Evolutionary conservation across 30 jellyfish, hydroid and myxozoan genomes (phyloP).

Genomic region (Clytia hemisphaerica): DNA sequence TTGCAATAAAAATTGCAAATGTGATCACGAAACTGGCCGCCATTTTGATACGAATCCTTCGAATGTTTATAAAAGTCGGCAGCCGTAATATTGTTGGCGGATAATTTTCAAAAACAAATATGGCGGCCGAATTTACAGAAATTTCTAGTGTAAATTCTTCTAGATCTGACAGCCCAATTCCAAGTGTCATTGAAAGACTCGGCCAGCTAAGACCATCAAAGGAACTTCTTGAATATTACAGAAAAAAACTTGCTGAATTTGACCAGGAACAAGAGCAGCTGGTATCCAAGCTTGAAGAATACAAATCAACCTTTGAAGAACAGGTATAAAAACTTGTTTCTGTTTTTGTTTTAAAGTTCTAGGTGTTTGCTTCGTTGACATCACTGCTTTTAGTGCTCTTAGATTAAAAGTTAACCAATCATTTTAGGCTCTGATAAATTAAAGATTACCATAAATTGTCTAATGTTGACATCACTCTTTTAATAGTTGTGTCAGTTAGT

Average conservation of each 20-base stretch:
- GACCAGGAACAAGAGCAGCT: constrained; percentile 79
- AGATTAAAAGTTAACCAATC: too few relatives aligned
- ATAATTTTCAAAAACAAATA: constrained; percentile 9
- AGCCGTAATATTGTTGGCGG: not conserved
- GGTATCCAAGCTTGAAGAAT: constrained; percentile 60
- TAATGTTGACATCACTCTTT: not conserved
- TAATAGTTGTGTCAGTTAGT: not conserved
- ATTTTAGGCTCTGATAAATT: too few relatives aligned
- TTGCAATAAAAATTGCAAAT: not conserved
- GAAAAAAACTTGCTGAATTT: constrained; percentile 76
- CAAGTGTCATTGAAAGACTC: constrained; percentile 69
- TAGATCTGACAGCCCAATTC: constrained; percentile 35
- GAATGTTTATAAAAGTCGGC: not conserved
- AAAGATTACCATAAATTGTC: too few relatives aligned
- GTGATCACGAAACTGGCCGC: not conserved
- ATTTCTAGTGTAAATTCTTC: constrained; percentile 18
- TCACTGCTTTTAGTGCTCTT: too few relatives aligned
- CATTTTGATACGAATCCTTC: not conserved
- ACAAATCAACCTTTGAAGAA: constrained; percentile 74
- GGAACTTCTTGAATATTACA: constrained; percentile 69
- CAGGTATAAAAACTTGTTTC: too few relatives aligned
- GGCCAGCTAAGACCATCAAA: constrained; percentile 86
- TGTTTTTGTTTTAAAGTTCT: too few relatives aligned
- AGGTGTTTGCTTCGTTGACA: too few relatives aligned
- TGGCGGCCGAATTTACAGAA: constrained; percentile 42